Base-by-base conservation (phyloP, 2,797 vertebrate species). In the Gorsachius magnificus region DNA sequence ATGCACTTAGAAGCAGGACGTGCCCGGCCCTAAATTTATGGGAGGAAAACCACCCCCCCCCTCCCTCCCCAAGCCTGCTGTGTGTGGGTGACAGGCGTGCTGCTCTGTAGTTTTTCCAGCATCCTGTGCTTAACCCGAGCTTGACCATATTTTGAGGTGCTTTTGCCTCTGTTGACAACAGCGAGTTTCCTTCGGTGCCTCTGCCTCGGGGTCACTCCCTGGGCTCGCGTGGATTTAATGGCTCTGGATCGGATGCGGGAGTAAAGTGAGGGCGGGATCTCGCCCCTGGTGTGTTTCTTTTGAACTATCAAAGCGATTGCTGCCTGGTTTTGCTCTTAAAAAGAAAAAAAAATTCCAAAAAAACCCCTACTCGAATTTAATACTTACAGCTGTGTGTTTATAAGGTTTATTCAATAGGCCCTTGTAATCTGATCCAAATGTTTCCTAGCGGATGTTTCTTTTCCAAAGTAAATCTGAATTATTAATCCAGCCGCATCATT, bases 401-500 rank as follows among this genome's bases (percentile, higher is more conserved):
- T 97, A 97, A 96, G 97, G 95, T 97, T 97, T 97, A 96, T 98
- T 98, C 97, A 98, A 97, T 97, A 93, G 91, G 97, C 97, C 97
- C 98, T 97, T 98, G 98, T 98, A 98, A 98, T 97, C 97, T 65
- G 98, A 98, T 97, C 98, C 97, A 98, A 98, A 98, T 97, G 98
- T 98, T 98, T 98, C 98, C 97, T 97, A 97, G 97, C 97, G 97
- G 98, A 98, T 98, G 97, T 98, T 98, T 97, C 98, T 98, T 98
- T 98, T 98, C 98, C 98, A 98, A 98, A 98, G 97, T 98, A 98
- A 98, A 98, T 98, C 97, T 98, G 97, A 98, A 98, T 98, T 98
- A 98, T 98, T 98, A 98, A 98, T 98, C 98, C 98, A 96, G 96
- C 97, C 97, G 97, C 98, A 98, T 98, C 98, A 96, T 98, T 98